Percentiles rank a stretch among this genome's conserved stretches.
Evolutionary conservation across 2,888 invertebrate species (phyloP).

Genomic region (Dynastes maya): DNA sequence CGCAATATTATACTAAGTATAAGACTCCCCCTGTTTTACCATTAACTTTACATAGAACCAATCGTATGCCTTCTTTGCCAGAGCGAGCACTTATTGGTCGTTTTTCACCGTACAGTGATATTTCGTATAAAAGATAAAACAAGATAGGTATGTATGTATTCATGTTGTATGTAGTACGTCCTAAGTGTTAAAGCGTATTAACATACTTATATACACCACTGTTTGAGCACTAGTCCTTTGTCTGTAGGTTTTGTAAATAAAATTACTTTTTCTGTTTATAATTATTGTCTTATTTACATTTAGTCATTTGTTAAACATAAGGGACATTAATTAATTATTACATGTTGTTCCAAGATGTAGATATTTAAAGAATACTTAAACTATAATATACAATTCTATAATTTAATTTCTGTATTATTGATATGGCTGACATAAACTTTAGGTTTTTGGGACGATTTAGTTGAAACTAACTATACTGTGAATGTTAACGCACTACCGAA

Average conservation of each 20-base stretch:
- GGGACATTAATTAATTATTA: too few species aligned
- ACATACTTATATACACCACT: background rate
- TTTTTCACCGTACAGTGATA: slow-evolving; percentile 74
- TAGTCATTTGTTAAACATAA: too few species aligned
- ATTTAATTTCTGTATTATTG: too few species aligned
- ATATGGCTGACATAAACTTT: too few species aligned
- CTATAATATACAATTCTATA: too few species aligned
- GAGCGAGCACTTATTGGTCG: slow-evolving; percentile 74
- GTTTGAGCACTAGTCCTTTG: background rate
- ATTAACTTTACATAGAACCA: slow-evolving; percentile 71
- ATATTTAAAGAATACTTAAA: too few species aligned
- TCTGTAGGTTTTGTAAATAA: slow-evolving; percentile 6
- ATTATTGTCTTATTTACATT: background rate
- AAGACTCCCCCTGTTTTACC: slow-evolving; percentile 76
- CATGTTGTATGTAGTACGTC: slow-evolving; percentile 6
- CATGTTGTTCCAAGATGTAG: too few species aligned
- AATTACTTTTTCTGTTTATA: background rate
- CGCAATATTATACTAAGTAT: slow-evolving; percentile 75
- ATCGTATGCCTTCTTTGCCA: slow-evolving; percentile 73
- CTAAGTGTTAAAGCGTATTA: background rate
- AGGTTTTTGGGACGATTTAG: too few species aligned
- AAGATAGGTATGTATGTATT: slow-evolving; percentile 1
- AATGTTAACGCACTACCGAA: slow-evolving; percentile 77
- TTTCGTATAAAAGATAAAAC: slow-evolving; percentile 70
- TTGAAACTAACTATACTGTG: slow-evolving; percentile 67